Conservation (phyloP, 2,888 invertebrate species). For the Ctenicera cuprea region DNA sequence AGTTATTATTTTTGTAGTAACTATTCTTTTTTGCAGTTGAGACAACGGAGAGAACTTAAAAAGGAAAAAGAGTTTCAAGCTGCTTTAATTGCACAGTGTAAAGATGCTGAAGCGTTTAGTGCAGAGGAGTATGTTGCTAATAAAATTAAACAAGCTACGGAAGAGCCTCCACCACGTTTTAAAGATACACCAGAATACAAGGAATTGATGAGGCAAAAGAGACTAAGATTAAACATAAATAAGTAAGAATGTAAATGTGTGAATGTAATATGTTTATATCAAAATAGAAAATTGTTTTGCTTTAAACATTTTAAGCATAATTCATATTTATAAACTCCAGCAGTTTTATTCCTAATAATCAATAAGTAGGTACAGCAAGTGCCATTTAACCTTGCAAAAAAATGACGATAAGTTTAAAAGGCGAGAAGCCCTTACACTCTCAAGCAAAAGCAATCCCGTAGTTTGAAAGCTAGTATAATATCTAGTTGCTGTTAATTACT, state of each 20-base stretch:
- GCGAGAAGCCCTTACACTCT: no score
- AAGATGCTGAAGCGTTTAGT: slow-evolving; percentile 84
- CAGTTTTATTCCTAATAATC: no score
- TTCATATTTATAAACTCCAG: no score
- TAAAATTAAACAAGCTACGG: slow-evolving; percentile 78
- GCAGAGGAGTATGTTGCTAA: slow-evolving; percentile 83
- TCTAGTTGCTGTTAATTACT: no score
- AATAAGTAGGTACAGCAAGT: no score
- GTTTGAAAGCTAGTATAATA: no score
- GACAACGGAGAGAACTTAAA: slow-evolving; percentile 81
- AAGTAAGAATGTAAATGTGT: background rate
- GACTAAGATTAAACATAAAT: slow-evolving; percentile 40
- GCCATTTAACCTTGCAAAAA: no score
- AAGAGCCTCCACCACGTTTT: slow-evolving; percentile 75
- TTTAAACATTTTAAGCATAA: no score
- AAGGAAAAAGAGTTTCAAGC: slow-evolving; percentile 89
- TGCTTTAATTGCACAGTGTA: slow-evolving; percentile 80
- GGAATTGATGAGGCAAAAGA: slow-evolving; percentile 63
- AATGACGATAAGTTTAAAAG: no score
- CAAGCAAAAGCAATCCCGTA: no score
- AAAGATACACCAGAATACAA: slow-evolving; percentile 65
- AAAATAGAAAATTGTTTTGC: no score
- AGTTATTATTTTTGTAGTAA: background rate
- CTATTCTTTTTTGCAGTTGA: slow-evolving; percentile 71
- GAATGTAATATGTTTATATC: background rate